phyloP scores from a whole-genome alignment of 2,113 vertebrate genomes.

The Cranoglanis bouderius region DNA sequence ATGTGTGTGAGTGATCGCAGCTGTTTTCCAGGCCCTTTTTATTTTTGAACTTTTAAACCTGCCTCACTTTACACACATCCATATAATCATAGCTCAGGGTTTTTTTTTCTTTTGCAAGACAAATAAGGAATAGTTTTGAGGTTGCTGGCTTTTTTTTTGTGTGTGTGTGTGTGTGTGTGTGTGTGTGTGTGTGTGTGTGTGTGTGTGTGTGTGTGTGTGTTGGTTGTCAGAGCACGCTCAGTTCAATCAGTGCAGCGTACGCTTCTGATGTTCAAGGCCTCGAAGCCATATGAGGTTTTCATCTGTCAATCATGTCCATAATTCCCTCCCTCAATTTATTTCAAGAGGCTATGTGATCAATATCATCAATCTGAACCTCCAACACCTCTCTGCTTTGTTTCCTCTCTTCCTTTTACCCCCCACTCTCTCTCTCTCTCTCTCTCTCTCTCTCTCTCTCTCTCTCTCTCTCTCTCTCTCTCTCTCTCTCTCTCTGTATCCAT shows the following conservation, averaged over 20 bases:
- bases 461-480: constrained; percentile 75
- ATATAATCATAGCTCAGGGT: constrained; percentile 45
- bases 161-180: too few species aligned
- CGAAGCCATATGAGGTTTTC: constrained; percentile 85
- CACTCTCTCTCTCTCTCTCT: constrained; percentile 74
- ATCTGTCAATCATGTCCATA: constrained; percentile 93
- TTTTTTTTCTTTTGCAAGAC: constrained; percentile 82
- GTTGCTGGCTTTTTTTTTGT: too few species aligned
- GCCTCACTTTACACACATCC: constrained; percentile 22
- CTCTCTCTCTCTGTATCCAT: constrained; percentile 99
- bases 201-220: constrained; percentile 83
- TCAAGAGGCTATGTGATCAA: constrained; percentile 98
- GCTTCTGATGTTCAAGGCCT: constrained; percentile 96
- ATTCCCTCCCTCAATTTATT: constrained; percentile 79
- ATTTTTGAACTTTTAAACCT: constrained; percentile 42
- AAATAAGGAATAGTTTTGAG: constrained; percentile 98
- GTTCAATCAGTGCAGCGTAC: constrained; percentile 82
- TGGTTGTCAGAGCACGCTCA: constrained; percentile 78
- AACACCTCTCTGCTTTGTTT: constrained; percentile 71
- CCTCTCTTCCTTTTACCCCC: constrained; percentile 71
- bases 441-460: constrained; percentile 82
- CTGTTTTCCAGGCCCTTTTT: not conserved
- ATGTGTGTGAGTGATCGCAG: constrained; percentile 9
- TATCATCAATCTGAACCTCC: constrained; percentile 87
- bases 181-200: constrained; percentile 64